Conservation (phyloP, 2,113 vertebrate species). For the Paradoxurus hermaphroditus region DNA sequence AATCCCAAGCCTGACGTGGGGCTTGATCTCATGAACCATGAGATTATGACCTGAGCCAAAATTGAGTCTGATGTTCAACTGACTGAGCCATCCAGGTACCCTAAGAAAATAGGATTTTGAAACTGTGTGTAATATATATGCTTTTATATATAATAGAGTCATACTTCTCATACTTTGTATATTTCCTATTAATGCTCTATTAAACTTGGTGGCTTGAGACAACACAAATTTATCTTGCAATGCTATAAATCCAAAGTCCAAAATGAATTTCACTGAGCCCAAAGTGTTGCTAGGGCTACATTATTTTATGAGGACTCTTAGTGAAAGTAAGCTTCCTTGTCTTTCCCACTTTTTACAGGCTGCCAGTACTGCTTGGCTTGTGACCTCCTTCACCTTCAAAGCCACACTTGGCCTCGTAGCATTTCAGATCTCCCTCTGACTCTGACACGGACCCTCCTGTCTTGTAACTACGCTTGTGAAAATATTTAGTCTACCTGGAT, state of each 20-base stretch:
- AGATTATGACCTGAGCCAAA: too few species aligned
- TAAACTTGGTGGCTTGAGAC: neutral
- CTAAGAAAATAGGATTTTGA: neutral
- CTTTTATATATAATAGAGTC: slow-evolving; percentile 2
- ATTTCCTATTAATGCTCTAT: neutral
- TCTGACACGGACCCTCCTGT: neutral
- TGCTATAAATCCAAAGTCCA: neutral
- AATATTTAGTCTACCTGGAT: neutral
- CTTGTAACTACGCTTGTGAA: neutral
- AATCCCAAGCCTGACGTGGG: too few species aligned
- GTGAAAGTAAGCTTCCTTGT: neutral
- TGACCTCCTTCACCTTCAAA: neutral
- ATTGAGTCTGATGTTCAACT: too few species aligned
- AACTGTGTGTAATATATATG: neutral
- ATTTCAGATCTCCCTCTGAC: neutral
- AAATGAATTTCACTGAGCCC: neutral
- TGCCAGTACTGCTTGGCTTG: neutral
- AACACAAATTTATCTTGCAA: neutral
- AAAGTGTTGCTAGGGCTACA: neutral
- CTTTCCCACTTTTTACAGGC: neutral
- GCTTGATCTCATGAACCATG: too few species aligned
- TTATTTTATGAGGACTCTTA: neutral
- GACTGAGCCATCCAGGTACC: too few species aligned
- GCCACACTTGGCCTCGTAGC: neutral
- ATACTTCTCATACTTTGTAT: neutral